Evolutionary conservation across 2,797 vertebrate species (phyloP).

Genomic region (Alcedo quadribrachys): DNA sequence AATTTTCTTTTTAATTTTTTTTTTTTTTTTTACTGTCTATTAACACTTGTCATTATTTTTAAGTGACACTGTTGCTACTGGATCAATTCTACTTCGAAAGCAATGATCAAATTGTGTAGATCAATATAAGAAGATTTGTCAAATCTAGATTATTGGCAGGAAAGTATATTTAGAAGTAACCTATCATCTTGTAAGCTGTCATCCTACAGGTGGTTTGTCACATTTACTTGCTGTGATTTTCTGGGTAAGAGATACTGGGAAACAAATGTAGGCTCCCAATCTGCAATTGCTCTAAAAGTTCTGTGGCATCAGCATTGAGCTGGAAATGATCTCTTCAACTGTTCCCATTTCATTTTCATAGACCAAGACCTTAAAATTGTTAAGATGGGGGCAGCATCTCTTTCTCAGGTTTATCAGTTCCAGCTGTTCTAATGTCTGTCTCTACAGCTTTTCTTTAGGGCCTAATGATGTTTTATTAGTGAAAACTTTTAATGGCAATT

Average conservation of each 20-base stretch:
- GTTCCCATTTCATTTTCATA: not conserved
- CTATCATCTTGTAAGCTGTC: not conserved
- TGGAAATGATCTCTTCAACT: not conserved
- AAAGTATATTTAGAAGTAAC: slow-evolving; percentile 9
- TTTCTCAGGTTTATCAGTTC: not conserved
- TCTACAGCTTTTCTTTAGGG: not conserved
- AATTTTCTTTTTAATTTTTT: not conserved
- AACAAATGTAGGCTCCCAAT: not conserved
- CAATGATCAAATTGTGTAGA: not conserved
- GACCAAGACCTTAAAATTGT: not conserved
- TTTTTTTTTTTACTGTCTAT: not conserved
- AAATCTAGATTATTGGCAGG: slow-evolving; percentile 1
- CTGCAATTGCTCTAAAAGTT: not conserved
- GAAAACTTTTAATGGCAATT: not conserved
- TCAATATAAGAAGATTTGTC: not conserved
- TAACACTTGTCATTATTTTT: not conserved
- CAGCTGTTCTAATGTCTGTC: not conserved
- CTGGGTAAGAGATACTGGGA: not conserved
- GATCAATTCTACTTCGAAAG: slow-evolving; percentile 17
- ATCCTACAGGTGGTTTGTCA: not conserved
- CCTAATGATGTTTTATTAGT: not conserved
- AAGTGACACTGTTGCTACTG: not conserved
- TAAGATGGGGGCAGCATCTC: not conserved
- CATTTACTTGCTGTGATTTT: not conserved
- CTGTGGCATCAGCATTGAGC: not conserved